Conservation (phyloP, 1,140 invertebrate species). For the Periplaneta americana region DNA sequence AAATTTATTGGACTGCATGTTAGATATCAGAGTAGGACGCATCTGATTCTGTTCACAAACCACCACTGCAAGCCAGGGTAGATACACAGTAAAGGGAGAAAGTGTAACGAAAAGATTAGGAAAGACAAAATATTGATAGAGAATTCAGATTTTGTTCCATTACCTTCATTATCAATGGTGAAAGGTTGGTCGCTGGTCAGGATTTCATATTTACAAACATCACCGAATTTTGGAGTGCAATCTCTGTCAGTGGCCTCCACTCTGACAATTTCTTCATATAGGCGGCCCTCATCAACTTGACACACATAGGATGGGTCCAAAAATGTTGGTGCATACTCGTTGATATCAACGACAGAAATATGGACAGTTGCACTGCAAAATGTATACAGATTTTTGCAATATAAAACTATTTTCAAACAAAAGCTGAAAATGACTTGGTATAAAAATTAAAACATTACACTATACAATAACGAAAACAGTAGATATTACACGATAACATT, state of each 20-base stretch:
- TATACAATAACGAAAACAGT: background rate
- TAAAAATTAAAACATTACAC: no score
- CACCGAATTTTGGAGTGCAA: constrained; percentile 85
- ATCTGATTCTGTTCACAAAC: no score
- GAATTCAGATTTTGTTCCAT: background rate
- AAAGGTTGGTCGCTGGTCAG: constrained; percentile 86
- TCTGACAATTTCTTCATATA: constrained; percentile 84
- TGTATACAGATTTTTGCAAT: constrained; percentile 25
- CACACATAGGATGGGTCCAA: constrained; percentile 82
- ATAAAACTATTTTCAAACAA: background rate
- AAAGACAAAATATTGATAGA: background rate
- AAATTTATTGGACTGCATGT: no score
- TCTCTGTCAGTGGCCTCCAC: constrained; percentile 88
- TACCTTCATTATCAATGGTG: constrained; percentile 84
- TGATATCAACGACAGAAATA: constrained; percentile 92
- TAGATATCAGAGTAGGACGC: no score
- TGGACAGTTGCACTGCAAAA: constrained; percentile 81
- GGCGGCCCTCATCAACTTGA: constrained; percentile 83
- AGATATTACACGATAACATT: no score
- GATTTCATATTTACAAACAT: constrained; percentile 95
- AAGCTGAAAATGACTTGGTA: background rate
- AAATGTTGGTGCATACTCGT: constrained; percentile 89
- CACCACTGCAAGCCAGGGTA: no score
- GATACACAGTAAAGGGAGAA: background rate
- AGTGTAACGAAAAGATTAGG: background rate